Conservation (phyloP, 2,797 vertebrate genomes). For the Etheostoma perlongum region DNA sequence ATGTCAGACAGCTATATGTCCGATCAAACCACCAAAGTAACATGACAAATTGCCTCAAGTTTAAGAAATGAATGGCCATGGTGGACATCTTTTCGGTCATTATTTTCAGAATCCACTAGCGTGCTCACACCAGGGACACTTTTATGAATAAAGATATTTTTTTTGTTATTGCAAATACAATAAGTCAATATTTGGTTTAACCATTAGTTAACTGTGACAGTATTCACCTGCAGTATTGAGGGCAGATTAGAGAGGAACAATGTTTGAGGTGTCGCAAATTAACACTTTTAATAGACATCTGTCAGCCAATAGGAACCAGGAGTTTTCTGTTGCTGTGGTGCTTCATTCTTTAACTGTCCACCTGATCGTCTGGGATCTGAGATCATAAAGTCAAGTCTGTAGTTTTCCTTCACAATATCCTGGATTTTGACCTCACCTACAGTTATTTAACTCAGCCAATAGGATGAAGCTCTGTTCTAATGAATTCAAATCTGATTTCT, state of each 20-base stretch:
- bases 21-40: no score
- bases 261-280: background rate
- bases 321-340: constrained; percentile 11
- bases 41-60: background rate
- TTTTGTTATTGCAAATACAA: background rate
- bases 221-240: background rate
- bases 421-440: background rate
- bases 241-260: background rate
- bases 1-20: no score
- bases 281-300: background rate
- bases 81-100: background rate
- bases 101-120: background rate
- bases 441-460: background rate
- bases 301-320: constrained; percentile 9
- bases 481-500: background rate
- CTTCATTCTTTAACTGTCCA: background rate
- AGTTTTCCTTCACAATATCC: background rate
- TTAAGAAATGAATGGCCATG: background rate
- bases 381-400: background rate
- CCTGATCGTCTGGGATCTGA: background rate
- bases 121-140: background rate
- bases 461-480: background rate
- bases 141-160: background rate
- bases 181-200: background rate
- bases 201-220: background rate